These are phyloP conservation scores for Hirundo rustica DNA, from an alignment of 2,797 vertebrate genomes.

Conservation along the genomic window DNA sequence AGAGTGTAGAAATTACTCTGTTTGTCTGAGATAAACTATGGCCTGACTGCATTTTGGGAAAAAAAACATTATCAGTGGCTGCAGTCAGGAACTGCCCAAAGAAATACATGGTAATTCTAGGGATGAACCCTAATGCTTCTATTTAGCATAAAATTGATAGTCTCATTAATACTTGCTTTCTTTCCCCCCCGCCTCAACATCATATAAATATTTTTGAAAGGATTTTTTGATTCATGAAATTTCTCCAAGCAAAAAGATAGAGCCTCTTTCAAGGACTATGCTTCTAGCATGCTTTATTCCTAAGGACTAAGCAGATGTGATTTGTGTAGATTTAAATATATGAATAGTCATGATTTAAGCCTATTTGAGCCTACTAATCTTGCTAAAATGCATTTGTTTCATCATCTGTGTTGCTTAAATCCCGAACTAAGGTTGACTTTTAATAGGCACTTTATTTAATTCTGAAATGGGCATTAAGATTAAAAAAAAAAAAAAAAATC, in stretches of 20 bases:
- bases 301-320: neutral
- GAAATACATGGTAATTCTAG: neutral
- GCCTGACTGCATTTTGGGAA: neutral
- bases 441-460: neutral
- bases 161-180: neutral
- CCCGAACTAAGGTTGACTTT: neutral
- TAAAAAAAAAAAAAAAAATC: neutral
- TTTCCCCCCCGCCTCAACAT: neutral
- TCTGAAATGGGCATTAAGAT: neutral
- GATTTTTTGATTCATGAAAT: neutral
- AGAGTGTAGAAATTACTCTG: neutral
- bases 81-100: neutral
- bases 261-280: neutral
- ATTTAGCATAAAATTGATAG: neutral
- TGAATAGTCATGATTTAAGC: neutral
- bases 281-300: neutral
- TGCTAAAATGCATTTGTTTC: conserved; percentile 6
- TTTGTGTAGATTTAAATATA: conserved; percentile 17
- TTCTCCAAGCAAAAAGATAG: neutral
- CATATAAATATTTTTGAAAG: neutral
- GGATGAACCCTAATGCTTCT: neutral
- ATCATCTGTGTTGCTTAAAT: neutral
- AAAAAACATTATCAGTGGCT: neutral
- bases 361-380: neutral
- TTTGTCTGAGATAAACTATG: neutral